A percentile compares a stretch with the other conserved stretches of the same genome.
phyloP scores from a whole-genome alignment of 2,888 invertebrate species.

The Capitulum mitella region DNA sequence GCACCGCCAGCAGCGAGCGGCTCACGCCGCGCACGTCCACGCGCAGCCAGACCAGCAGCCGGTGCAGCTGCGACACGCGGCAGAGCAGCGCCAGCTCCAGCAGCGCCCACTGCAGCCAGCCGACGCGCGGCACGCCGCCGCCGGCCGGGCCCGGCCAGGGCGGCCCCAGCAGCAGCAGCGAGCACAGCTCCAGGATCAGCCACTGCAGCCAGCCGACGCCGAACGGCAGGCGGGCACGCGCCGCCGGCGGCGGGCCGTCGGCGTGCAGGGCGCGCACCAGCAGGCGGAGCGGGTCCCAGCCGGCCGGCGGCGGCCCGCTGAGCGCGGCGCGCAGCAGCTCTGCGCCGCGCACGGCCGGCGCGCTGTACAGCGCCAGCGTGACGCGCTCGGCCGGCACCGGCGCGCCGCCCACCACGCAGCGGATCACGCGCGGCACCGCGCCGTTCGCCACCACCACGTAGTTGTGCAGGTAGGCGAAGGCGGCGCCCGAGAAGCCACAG shows the following conservation, averaged over 20 bases:
- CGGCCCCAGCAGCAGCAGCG: neutral
- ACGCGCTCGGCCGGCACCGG: neutral
- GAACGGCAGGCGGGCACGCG: neutral
- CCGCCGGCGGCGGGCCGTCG: neutral
- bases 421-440: neutral
- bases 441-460: neutral
- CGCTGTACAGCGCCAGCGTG: conserved; percentile 1
- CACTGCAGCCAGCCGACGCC: conserved; percentile 22
- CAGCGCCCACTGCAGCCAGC: conserved; percentile 20
- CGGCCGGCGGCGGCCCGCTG: neutral
- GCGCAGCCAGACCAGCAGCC: conserved; percentile 16
- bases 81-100: conserved; percentile 22
- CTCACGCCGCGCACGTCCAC: neutral
- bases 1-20: conserved; percentile 5
- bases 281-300: conserved; percentile 4
- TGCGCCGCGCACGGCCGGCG: neutral
- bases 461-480: conserved; percentile 9
- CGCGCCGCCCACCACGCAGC: neutral
- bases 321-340: neutral
- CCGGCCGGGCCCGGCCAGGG: neutral
- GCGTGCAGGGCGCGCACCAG: neutral
- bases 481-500: neutral
- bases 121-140: neutral
- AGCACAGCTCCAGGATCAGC: conserved; percentile 25
- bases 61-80: conserved; percentile 13